Base-by-base conservation (phyloP, 2,888 invertebrate genomes). In the Petrolisthes manimaculis region DNA sequence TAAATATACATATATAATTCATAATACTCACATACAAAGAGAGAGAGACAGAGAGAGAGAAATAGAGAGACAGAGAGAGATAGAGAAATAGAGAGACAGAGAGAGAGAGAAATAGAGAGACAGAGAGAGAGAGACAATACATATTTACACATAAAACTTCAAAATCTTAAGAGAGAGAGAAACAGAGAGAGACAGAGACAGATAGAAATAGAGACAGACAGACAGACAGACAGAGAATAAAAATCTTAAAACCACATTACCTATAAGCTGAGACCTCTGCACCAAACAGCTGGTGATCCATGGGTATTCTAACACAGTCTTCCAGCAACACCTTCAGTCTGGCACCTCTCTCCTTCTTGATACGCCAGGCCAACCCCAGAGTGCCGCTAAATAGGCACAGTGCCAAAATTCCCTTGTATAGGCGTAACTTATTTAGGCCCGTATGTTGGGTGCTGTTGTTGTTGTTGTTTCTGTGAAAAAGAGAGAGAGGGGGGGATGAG, bases 241-340 rank as follows among this genome's bases (percentile, higher is more conserved):
- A 55, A 24, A 53, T 4, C 37, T 24, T 51, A 18, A 6, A 3
- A 5, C 37, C 18, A 51, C 24, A 69, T 83, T 81, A 88, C 88
- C 80, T 88, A 37, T 88, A 88, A 21, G 81, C 5, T 51, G 88
- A 88, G 4, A 88, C 84, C 4, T 84, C 75, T 21, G 83, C 18
- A n/a, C 88, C 88, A 84, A 88, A 88, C 79, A 88, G 84, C 18
- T 84, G 75, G 14, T 88, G 81, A 61, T 88, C 84, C 51, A 88
- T 5, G 8, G 84, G 88, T 56, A 88, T 61, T 5, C 88, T 80
- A 18, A 84, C 84, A 37, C 79, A 88, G 54, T 84, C 84, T 56
- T 88, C 88, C 3, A 88, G 75, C 18, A 88, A 61, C 18, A n/a
- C 75, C 24, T 77, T 84, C 55, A 88, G 80, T 61, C 67, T 84